Conservation (phyloP, 2,888 invertebrate species). For the Creontiades dilutus region DNA sequence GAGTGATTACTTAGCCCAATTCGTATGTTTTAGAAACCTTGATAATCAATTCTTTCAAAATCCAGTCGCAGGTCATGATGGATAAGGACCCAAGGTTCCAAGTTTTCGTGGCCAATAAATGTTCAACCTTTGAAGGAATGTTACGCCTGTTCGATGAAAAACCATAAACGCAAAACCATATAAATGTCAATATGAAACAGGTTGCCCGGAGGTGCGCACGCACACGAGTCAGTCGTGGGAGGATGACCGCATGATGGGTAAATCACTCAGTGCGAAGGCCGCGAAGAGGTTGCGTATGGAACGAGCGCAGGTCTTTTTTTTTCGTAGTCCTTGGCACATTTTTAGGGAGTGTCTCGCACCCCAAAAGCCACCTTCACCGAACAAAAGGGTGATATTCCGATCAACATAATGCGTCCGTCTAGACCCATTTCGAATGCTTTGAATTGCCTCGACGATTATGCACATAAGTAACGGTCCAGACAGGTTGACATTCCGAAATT, state of each 20-base stretch:
- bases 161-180: not conserved
- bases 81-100: not conserved
- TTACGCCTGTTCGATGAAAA: not conserved
- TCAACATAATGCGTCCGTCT: conserved; percentile 32
- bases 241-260: conserved; percentile 64
- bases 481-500: not conserved
- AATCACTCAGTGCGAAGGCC: conserved; percentile 50
- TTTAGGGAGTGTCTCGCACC: conserved; percentile 35
- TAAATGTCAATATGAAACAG: conserved; percentile 56
- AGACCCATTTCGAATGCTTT: conserved; percentile 5
- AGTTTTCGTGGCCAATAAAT: conserved; percentile 1
- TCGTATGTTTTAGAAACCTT: too few species aligned
- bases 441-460: conserved; percentile 1
- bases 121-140: not conserved
- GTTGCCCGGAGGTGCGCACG: conserved; percentile 37
- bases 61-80: not conserved
- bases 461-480: not conserved
- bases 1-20: too few species aligned
- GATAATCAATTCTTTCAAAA: too few species aligned
- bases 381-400: conserved; percentile 34
- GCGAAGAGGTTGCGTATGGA: conserved; percentile 20
- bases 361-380: conserved; percentile 11
- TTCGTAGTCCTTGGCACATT: conserved; percentile 59
- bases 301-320: conserved; percentile 52
- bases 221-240: conserved; percentile 60